phyloP scores from a whole-genome alignment of 2,888 invertebrate genomes.

The Tortricodes alternella region DNA sequence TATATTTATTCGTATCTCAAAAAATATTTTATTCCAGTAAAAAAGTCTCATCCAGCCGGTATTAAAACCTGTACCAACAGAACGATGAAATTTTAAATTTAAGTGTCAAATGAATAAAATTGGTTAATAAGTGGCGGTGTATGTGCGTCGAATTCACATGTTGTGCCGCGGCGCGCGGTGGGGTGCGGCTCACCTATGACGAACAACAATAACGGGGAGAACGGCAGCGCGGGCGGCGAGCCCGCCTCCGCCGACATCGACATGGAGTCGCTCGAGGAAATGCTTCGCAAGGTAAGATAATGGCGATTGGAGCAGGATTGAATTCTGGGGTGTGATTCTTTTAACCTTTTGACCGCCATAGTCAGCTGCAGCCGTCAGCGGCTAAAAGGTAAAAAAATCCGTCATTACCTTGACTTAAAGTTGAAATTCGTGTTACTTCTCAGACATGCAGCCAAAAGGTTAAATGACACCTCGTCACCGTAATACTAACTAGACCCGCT shows the following conservation, averaged over 20 bases:
- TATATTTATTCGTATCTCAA: neutral
- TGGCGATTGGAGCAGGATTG: neutral
- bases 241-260: slow-evolving; percentile 85
- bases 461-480: no score
- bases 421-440: no score
- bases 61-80: no score
- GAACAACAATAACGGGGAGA: slow-evolving; percentile 84
- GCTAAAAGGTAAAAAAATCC: no score
- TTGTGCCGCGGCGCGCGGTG: slow-evolving; percentile 40
- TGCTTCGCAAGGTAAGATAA: slow-evolving; percentile 87
- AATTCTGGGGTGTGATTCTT: no score
- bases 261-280: slow-evolving; percentile 88
- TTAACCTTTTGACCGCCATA: no score
- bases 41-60: slow-evolving; percentile 7
- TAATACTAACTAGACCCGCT: no score
- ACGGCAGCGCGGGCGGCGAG: slow-evolving; percentile 83
- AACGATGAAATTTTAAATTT: slow-evolving; percentile 14
- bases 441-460: no score
- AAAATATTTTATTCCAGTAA: neutral
- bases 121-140: slow-evolving; percentile 40
- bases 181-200: slow-evolving; percentile 80
- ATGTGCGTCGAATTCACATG: slow-evolving; percentile 26
- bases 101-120: slow-evolving; percentile 35
- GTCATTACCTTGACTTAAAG: no score
- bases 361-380: no score